phyloP scores from a whole-genome alignment of 2,113 vertebrate species.

The Chionomys nivalis region DNA sequence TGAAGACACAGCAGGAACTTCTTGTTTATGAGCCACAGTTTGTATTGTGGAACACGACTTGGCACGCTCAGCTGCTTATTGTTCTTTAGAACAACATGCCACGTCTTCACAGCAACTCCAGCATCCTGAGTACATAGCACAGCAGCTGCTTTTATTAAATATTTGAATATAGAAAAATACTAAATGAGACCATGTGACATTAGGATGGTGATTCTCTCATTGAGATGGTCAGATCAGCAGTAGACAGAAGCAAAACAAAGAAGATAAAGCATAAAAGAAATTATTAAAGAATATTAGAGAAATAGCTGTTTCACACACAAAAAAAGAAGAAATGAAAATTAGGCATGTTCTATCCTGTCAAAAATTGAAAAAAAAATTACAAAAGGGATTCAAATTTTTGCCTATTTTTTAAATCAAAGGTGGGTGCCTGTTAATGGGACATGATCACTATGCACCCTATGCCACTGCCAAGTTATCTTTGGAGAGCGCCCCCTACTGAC shows the following conservation, averaged over 20 bases:
- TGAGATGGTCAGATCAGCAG: not conserved
- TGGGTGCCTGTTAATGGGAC: not conserved
- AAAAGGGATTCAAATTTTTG: constrained; percentile 18
- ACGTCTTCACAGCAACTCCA: not conserved
- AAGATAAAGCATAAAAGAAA: not conserved
- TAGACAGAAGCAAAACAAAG: not conserved
- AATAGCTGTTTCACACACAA: not conserved
- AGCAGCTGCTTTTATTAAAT: not conserved
- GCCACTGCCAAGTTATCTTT: not conserved
- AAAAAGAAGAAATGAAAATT: not conserved
- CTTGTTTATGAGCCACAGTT: not conserved
- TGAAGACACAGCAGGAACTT: not conserved
- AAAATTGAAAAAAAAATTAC: constrained; percentile 34
- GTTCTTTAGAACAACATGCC: not conserved
- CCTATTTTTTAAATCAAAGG: constrained; percentile 26
- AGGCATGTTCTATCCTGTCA: not conserved
- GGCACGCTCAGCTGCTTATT: not conserved
- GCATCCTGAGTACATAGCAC: not conserved
- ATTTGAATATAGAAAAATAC: not conserved
- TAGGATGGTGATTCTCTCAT: not conserved
- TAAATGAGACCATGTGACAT: not conserved
- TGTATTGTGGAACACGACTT: not conserved
- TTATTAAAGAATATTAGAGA: not conserved
- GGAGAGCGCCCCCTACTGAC: not conserved
- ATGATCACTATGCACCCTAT: not conserved